These are phyloP conservation scores for Pseudorhombus dupliciocellatus DNA, from an alignment of 2,113 vertebrate species.

Conservation along the genomic window DNA sequence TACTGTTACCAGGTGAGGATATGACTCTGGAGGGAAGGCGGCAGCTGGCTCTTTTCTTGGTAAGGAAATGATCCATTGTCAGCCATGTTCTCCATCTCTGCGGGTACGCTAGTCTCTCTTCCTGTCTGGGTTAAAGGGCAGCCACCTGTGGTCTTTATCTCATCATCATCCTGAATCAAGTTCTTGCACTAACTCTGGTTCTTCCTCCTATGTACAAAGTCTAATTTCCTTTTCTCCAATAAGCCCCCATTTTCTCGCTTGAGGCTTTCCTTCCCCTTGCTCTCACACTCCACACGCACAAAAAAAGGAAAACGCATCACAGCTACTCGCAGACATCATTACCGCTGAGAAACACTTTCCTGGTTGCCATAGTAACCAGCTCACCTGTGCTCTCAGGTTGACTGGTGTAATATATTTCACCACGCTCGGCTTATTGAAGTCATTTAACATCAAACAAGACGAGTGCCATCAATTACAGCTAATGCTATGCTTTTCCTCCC, in stretches of 20 bases:
- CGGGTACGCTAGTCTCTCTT: not conserved
- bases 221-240: conserved; percentile 37
- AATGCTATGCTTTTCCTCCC: conserved; percentile 68
- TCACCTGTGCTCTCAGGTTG: conserved; percentile 78
- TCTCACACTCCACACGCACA: not conserved
- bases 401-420: conserved; percentile 75
- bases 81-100: not conserved
- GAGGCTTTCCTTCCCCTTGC: not conserved
- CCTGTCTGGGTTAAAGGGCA: conserved; percentile 18
- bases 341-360: conserved; percentile 56
- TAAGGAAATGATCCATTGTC: conserved; percentile 66
- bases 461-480: conserved; percentile 76
- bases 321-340: conserved; percentile 67
- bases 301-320: conserved; percentile 10
- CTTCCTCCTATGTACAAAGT: not conserved
- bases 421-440: conserved; percentile 76
- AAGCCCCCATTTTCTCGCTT: conserved; percentile 16
- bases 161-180: not conserved
- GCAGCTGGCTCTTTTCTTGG: conserved; percentile 88
- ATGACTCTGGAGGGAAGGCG: conserved; percentile 83
- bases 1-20: conserved; percentile 84
- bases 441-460: conserved; percentile 79
- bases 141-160: conserved; percentile 38
- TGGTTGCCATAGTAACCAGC: conserved; percentile 71
- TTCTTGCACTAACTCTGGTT: conserved; percentile 8